Evolutionary conservation across 2,113 vertebrate genomes (phyloP), one percentile per base, ranked within the genome.

Genomic region (Struthidea cinerea): DNA sequence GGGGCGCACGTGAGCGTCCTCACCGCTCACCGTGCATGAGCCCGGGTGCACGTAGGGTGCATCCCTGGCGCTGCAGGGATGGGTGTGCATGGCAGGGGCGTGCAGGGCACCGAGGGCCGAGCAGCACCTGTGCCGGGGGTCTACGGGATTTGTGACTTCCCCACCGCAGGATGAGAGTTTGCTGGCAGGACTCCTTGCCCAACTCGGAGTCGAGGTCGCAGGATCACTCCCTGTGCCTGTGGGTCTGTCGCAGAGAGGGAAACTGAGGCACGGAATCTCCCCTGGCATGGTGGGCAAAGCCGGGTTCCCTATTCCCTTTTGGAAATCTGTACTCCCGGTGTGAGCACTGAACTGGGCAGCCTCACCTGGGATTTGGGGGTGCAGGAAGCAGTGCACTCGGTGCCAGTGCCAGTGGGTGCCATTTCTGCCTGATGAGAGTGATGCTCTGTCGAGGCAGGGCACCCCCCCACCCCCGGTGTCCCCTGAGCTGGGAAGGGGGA

Each of bases 1-100:
- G 1, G 24, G 56, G 22, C 10, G 85, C 74, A 89, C 74, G 85
- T 92, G 93, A 96, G 52, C 74, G 30, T 56, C 84, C 13, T 87
- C 87, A 61, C 52, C 30, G 0, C 73, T 52, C 83, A 27, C 52
- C 24, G 0, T 49, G 55, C 68, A 6, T 56, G 77, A 84, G 73
- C 28, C 64, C 2, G 78, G 28, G 60, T 7, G 88, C 90, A 74
- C 30, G 85, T 81, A 79, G 82, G 69, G 69, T 15, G 85, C 78
- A 14, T 30, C 94, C 52, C 65, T 1, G 8, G 49, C 39, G 59
- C 74, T 89, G 73, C 84, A 49, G 56, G 67, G 65, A 13, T 49
- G 65, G 89, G 60, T 4, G 68, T 19, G 67, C 27, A 0, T 7
- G 5, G 61, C 42, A 9, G 4, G 21, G 61, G 16, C 16, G 47